Evolutionary conservation across 2,888 invertebrate genomes (phyloP).

Genomic region (Oligia strigilis): DNA sequence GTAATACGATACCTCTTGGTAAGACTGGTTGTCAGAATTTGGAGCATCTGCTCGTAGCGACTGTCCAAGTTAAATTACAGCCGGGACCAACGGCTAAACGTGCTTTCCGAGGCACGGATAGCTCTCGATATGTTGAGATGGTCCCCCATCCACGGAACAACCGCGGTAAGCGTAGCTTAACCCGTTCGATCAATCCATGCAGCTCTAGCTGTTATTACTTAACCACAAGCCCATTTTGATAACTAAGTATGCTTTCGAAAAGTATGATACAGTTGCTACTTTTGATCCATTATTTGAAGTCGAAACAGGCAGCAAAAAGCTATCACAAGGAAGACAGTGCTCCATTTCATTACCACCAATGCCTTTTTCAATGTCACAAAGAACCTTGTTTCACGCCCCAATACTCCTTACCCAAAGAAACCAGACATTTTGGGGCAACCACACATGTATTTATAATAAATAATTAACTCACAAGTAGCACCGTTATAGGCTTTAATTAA

Average conservation of each 20-base stretch:
- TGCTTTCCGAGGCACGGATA: neutral
- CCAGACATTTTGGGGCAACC: slow-evolving; percentile 59
- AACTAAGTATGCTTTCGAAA: neutral
- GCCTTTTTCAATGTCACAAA: slow-evolving; percentile 26
- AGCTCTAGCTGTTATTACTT: neutral
- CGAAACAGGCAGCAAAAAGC: neutral
- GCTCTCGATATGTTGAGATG: neutral
- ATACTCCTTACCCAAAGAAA: slow-evolving; percentile 33
- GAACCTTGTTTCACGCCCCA: slow-evolving; percentile 10
- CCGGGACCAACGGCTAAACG: neutral
- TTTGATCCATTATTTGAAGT: neutral
- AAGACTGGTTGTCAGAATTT: neutral
- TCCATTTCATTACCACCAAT: slow-evolving; percentile 1
- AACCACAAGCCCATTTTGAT: neutral
- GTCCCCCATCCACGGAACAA: neutral
- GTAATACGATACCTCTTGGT: neutral
- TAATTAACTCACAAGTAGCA: slow-evolving; percentile 71
- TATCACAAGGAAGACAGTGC: neutral
- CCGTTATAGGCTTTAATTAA: slow-evolving; percentile 86
- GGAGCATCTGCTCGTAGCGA: neutral
- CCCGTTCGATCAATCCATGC: neutral
- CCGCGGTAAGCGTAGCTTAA: neutral
- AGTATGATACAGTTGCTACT: neutral
- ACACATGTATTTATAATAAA: slow-evolving; percentile 67
- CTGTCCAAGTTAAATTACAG: neutral